phyloP scores from a whole-genome alignment of 2,113 vertebrate genomes.

The Nothocercus julius region DNA sequence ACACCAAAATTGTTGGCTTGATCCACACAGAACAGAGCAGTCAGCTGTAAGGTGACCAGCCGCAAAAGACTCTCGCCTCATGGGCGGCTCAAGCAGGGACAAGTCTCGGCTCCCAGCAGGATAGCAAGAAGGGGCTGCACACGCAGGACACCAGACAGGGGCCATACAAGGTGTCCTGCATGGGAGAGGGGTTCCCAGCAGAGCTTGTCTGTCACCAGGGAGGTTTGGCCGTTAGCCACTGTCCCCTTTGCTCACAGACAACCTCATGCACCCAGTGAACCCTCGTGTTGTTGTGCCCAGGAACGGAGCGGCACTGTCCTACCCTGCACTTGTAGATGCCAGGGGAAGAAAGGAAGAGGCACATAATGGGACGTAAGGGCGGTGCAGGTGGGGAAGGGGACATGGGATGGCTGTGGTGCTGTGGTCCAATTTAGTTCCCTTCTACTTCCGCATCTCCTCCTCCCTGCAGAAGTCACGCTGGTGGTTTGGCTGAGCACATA shows the following conservation, averaged over 20 bases:
- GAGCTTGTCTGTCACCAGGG: background rate
- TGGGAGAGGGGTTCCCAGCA: background rate
- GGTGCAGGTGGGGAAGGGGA: background rate
- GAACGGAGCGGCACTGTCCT: background rate
- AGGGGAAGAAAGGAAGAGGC: background rate
- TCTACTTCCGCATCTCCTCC: background rate
- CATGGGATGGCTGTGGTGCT: background rate
- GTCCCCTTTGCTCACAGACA: background rate
- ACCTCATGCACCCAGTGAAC: background rate
- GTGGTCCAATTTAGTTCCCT: background rate
- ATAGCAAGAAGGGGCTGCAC: too few species aligned
- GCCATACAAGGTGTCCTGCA: background rate
- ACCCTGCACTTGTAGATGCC: background rate
- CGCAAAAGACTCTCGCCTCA: fast-evolving
- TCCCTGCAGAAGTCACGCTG: background rate
- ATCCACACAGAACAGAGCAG: background rate
- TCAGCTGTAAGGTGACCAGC: background rate
- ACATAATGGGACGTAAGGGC: background rate
- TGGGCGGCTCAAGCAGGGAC: fast-evolving
- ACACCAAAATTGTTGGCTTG: background rate
- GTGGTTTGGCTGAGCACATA: background rate
- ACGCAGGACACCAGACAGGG: fast-evolving
- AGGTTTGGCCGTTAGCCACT: background rate
- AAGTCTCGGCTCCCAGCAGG: too few species aligned
- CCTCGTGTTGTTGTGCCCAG: background rate